A percentile compares a stretch with the other conserved stretches of the same genome.
Evolutionary conservation across 2,113 vertebrate species (phyloP).

Genomic region (Emberiza fucata): DNA sequence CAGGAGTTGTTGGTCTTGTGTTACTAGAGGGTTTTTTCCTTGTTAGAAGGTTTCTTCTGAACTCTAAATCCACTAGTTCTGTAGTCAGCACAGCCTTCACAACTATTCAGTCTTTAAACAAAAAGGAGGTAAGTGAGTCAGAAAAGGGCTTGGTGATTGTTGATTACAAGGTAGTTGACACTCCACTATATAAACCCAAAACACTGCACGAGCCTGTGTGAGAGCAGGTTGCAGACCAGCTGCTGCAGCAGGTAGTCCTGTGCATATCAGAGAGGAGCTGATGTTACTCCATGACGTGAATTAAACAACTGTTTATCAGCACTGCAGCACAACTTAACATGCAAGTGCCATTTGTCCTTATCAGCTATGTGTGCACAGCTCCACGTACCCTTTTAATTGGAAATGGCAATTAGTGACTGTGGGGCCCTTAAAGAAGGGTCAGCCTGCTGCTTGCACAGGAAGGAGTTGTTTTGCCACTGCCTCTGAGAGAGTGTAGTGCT

Average conservation of each 20-base stretch:
- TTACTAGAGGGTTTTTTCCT: neutral
- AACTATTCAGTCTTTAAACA: neutral
- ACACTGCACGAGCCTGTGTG: neutral
- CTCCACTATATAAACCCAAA: neutral
- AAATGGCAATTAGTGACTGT: neutral
- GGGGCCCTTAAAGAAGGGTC: neutral
- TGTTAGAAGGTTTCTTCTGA: neutral
- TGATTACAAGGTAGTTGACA: neutral
- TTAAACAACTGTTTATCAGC: conserved; percentile 21
- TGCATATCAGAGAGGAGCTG: neutral
- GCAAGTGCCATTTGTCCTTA: neutral
- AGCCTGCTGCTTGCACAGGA: neutral
- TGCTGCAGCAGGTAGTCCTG: neutral
- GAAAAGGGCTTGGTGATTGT: neutral
- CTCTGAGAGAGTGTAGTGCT: neutral
- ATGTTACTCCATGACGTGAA: neutral
- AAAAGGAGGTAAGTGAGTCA: neutral
- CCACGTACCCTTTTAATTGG: neutral
- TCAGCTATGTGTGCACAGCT: neutral
- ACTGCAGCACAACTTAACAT: neutral
- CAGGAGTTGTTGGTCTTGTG: neutral
- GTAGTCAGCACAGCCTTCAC: neutral
- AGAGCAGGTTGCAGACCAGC: neutral
- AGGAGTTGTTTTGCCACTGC: neutral
- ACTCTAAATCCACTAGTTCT: neutral